Evolutionary conservation across 2,113 vertebrate genomes (phyloP).

Genomic region (Excalfactoria chinensis): DNA sequence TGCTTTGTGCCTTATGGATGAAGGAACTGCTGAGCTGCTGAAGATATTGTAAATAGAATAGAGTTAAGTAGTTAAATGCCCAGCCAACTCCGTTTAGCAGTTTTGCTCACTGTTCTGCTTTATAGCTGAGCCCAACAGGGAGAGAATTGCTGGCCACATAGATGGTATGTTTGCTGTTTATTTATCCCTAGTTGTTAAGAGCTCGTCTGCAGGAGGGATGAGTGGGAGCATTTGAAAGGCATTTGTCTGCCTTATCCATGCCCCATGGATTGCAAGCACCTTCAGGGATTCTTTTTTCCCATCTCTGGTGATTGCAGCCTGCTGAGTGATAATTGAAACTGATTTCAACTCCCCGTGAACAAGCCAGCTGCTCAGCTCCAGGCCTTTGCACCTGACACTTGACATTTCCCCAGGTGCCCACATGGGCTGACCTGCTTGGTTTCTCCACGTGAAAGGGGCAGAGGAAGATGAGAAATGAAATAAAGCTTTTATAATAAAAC

Average conservation of each 20-base stretch:
- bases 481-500: not conserved
- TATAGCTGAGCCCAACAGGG: constrained; percentile 35
- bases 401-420: constrained; percentile 24
- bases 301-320: not conserved
- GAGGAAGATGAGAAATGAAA: not conserved
- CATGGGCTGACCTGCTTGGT: not conserved
- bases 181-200: constrained; percentile 11
- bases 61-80: constrained; percentile 45
- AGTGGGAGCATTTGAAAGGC: not conserved
- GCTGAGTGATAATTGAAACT: constrained; percentile 37
- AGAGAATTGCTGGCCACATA: constrained; percentile 16
- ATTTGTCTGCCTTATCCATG: not conserved
- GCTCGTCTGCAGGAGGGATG: not conserved
- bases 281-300: constrained; percentile 18
- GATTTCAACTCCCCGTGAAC: not conserved
- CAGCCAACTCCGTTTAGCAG: constrained; percentile 44
- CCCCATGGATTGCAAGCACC: not conserved
- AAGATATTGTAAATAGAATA: constrained; percentile 57
- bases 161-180: constrained; percentile 14
- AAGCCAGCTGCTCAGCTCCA: not conserved
- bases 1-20: not conserved
- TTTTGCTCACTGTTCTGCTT: constrained; percentile 5
- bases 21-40: constrained; percentile 31
- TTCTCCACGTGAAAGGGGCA: not conserved
- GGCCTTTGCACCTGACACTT: not conserved